Conservation (phyloP, 2,888 invertebrate species). For the Salpingus planirostris region DNA sequence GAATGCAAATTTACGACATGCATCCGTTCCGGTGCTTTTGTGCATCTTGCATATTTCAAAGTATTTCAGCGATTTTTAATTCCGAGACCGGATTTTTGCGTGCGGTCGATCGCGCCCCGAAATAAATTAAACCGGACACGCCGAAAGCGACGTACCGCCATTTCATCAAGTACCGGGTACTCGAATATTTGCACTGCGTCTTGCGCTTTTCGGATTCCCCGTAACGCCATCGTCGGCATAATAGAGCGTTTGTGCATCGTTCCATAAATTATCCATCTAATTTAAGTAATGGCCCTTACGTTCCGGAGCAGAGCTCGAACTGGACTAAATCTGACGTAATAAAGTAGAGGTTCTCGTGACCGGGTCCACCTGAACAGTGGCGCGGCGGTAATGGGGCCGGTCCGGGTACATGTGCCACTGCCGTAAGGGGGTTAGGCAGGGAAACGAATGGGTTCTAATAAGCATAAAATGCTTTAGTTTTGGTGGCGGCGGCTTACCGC, state of each 20-base stretch:
- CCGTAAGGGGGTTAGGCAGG: conserved; percentile 1
- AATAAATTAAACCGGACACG: no score
- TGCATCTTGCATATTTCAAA: no score
- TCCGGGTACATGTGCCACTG: conserved; percentile 11
- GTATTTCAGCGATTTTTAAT: no score
- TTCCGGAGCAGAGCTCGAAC: conserved; percentile 9
- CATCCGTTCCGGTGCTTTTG: no score
- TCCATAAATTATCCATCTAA: conserved; percentile 11
- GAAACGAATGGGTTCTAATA: conserved; percentile 16
- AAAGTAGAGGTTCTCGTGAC: conserved; percentile 15
- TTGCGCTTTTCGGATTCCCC: no score
- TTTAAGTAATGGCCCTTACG: conserved; percentile 12
- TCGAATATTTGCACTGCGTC: no score
- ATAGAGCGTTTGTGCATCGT: conserved; percentile 7
- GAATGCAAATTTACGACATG: no score
- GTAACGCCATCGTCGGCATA: no score
- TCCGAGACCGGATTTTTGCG: no score
- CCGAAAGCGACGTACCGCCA: no score
- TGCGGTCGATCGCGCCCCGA: no score
- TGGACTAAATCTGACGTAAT: conserved; percentile 7
- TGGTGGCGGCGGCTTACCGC: conserved; percentile 17
- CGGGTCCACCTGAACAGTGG: conserved; percentile 3
- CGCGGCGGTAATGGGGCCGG: conserved; percentile 5
- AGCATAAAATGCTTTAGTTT: conserved; percentile 23
- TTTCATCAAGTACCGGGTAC: no score